Evolutionary conservation across 2,888 invertebrate genomes (phyloP), one percentile per base, ranked within the genome.

Genomic region (Agrenia bidenticulata): DNA sequence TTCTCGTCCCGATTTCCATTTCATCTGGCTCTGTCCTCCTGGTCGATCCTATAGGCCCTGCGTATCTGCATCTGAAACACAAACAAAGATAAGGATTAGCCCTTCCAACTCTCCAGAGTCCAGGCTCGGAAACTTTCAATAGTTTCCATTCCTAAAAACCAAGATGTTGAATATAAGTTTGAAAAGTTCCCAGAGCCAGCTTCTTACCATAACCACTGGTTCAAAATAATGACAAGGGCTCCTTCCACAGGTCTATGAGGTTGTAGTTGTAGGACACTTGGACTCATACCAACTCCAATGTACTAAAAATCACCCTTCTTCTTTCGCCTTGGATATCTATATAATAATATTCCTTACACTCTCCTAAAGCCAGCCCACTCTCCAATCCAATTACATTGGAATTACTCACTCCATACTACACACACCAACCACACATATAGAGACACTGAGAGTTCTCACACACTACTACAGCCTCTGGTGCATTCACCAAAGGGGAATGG

Each of bases 401-500:
- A 41, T 57, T 57, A 57, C 41, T 51, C 51, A 39, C 45, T 45
- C n/a, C 19, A 45, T 45, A 45, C 5, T 45, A 45, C 9, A 45
- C 45, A 45, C 45, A 45, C 45, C 19, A 32, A n/a, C n/a, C 45
- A 45, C 45, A 9, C 15, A 5, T 45, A n/a, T n/a, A n/a, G n/a
- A n/a, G n/a, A n/a, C n/a, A n/a, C n/a, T n/a, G n/a, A n/a, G n/a
- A n/a, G n/a, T n/a, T n/a, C n/a, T 45, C 45, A 45, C 45, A 45
- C 45, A 45, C 9, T 4, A 32, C 45, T 45, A 45, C n/a, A 45
- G 19, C n/a, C 19, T 5, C 19, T 32, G 32, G 5, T 32, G 32
- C 32, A 32, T 32, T 32, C 32, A 32, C 5, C 32, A 17, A 61
- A 67, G 69, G 66, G 69, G 69, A 69, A 66, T 66, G 63, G 61